These are phyloP conservation scores for Linepithema humile DNA, from an alignment of 1,140 invertebrate genomes.

Conservation along the genomic window DNA sequence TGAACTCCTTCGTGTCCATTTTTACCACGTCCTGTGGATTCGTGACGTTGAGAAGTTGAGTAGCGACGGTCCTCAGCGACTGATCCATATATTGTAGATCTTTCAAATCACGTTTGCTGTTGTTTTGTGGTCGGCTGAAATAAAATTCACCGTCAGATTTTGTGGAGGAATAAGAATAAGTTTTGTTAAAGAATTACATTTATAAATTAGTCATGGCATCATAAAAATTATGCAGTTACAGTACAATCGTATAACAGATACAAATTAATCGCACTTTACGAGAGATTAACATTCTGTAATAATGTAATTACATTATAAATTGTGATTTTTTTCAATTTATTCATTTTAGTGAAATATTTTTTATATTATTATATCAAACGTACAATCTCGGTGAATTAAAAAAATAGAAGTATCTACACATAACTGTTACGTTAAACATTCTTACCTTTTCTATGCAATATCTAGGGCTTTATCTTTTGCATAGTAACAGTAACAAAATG, in stretches of 20 bases:
- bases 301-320: not conserved
- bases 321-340: not conserved
- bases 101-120: slow-evolving; percentile 69
- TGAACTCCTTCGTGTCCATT: slow-evolving; percentile 16
- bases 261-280: not conserved
- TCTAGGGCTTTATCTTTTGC: not conserved
- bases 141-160: slow-evolving; percentile 16
- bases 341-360: not conserved
- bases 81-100: slow-evolving; percentile 81
- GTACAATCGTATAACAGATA: not conserved
- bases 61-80: slow-evolving; percentile 81
- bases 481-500: not conserved
- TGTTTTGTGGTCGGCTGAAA: slow-evolving; percentile 57
- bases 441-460: slow-evolving; percentile 39
- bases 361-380: not conserved
- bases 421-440: not conserved
- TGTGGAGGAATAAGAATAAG: not conserved
- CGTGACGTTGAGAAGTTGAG: slow-evolving; percentile 80
- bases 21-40: slow-evolving; percentile 61
- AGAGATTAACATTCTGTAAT: not conserved
- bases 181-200: not conserved
- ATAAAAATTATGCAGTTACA: not conserved
- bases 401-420: not conserved
- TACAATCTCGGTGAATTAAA: not conserved
- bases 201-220: not conserved